Percentiles rank a stretch among this genome's conserved stretches.
Conservation (phyloP, 2,113 vertebrate species). For the Albula goreensis region DNA sequence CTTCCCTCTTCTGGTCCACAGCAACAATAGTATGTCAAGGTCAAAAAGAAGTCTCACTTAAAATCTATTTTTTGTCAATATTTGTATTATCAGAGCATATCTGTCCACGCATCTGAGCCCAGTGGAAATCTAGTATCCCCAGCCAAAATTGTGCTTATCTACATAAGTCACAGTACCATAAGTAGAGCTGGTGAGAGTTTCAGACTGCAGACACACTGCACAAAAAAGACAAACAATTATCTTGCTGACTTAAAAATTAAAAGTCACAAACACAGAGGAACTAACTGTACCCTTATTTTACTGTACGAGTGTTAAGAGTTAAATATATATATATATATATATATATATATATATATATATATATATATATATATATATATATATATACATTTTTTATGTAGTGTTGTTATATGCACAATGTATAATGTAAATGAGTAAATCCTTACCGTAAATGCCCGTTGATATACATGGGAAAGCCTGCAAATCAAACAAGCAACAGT, state of each 20-base stretch:
- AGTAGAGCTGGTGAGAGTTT: too few species aligned
- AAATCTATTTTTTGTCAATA: background rate
- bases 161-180: too few species aligned
- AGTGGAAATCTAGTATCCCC: too few species aligned
- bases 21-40: background rate
- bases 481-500: slow-evolving; percentile 51
- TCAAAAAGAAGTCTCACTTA: background rate
- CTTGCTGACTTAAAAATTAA: too few species aligned
- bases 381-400: background rate
- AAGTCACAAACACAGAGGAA: too few species aligned
- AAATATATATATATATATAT: background rate
- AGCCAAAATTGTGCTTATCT: too few species aligned
- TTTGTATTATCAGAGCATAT: background rate
- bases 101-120: too few species aligned
- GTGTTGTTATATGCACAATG: background rate
- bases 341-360: background rate
- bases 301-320: too few species aligned
- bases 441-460: slow-evolving; percentile 98
- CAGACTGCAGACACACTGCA: too few species aligned
- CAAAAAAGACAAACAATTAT: too few species aligned
- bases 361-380: background rate
- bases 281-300: too few species aligned
- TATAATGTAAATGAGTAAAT: background rate
- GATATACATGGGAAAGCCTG: slow-evolving; percentile 99
- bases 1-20: background rate